Base-by-base conservation (phyloP, 2,113 vertebrate genomes). In the Pituophis catenifer region DNA sequence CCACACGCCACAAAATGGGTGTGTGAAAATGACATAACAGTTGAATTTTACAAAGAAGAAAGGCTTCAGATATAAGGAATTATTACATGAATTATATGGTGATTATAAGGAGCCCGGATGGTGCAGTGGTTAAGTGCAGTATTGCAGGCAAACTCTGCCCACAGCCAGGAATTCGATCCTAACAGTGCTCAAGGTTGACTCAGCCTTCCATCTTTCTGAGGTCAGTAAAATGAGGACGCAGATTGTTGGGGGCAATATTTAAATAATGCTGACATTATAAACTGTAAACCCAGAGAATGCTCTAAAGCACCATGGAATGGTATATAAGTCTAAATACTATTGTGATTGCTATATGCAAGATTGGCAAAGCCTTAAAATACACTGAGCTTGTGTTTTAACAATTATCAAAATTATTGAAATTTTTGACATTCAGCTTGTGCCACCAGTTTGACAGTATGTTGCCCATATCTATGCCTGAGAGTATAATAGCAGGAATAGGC, bases 11-110 rank as follows among this genome's bases (percentile, higher is more conserved):
- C 99, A 99, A 23, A 57, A 57, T 57, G 17, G 17, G 17, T 1
- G 55, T 24, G 23, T 0, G 99, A 99, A 70, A 99, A 99, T 92
- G 99, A 99, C 96, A 99, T 99, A 92, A 99, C 99, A 55, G 99
- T 99, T 0, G 99, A 99, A 95, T 99, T 99, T 95, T 95, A 99
- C 99, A 3, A 99, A 99, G 91, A 99, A 99, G 38, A 99, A 99
- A 96, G 99, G 99, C 94, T 99, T 99, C 97, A 21, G 33, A 81
- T 81, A 81, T 44, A 21, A 44, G 33, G 19, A 21, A 81, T 81
- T 44, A 44, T 33, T 44, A 81, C 33, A 75, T 75, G 65, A 5
- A 33, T 75, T 75, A 33, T 29, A 29, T 3, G 10, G 10, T 3
- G 0, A 62, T 62, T 29, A 29, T 62, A 62, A 62, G 59, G 9